Evolutionary conservation across 2,888 invertebrate genomes (phyloP), one percentile per base, ranked within the genome.

Genomic region (Hydroisotoma schaefferi): DNA sequence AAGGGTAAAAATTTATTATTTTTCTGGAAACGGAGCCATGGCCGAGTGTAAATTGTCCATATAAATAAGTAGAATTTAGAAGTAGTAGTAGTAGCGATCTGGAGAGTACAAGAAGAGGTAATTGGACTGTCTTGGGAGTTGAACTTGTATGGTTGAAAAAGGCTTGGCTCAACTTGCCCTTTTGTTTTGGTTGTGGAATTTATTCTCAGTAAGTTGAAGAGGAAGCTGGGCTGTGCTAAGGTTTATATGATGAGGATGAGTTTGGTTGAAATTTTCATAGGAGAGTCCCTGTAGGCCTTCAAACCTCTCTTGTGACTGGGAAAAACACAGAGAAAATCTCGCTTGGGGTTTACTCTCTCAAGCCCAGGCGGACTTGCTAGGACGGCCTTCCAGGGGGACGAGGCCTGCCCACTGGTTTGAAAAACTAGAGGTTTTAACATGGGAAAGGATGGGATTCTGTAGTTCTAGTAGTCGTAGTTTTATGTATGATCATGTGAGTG

Each of bases 281-380:
- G 64, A 66, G 67, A 68, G 71, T 71, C 71, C 71, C 71, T 69
- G 69, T 66, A 66, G 71, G 69, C 65, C 68, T 71, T 69, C 64
- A 67, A 59, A 69, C 68, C 71, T 71, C 71, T 71, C 71, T 71
- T 59, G 71, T 69, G 68, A 71, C 71, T 71, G 69, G 61, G 67
- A 67, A 68, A 71, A 69, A 71, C 69, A 69, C 65, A 66, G 69
- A 64, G 63, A 71, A 69, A 71, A 71, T 71, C 71, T 71, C 67
- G 69, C 69, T 69, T 71, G 71, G 71, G 69, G 67, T 71, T 69
- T 69, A 57, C 43, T 55, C 12, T 10, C n/a, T 40, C 20, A 18
- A 40, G 40, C 40, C 40, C 40, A 40, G 40, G 20, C 15, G 15
- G 40, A 4, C 4, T 40, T 15, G 8, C 8, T 8, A 49, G 27